Evolutionary conservation across 1,140 invertebrate species (phyloP).

Genomic region (Drosophila kepulauana): DNA sequence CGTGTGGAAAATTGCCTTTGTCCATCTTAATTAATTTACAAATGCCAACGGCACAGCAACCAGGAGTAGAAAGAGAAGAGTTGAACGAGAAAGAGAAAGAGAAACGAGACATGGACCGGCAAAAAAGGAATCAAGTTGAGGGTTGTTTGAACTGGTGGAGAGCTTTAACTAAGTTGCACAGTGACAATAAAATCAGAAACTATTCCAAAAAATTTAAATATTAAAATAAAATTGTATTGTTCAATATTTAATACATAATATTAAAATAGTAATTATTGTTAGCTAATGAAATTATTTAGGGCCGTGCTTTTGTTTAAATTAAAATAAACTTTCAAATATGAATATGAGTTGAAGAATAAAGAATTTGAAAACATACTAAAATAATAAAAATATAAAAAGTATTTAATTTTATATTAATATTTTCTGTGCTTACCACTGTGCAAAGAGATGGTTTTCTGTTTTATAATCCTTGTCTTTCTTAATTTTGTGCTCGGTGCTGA

Average conservation of each 20-base stretch:
- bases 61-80: not conserved
- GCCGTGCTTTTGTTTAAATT: no score
- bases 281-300: no score
- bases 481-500: slow-evolving; percentile 54
- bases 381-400: no score
- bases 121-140: slow-evolving; percentile 18
- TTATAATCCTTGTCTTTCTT: slow-evolving; percentile 75
- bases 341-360: no score
- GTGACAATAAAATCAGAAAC: slow-evolving; percentile 2
- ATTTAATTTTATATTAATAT: no score
- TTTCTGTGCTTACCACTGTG: slow-evolving; percentile 42
- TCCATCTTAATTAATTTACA: slow-evolving; percentile 79
- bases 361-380: no score
- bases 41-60: slow-evolving; percentile 34
- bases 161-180: slow-evolving; percentile 36
- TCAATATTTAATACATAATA: no score
- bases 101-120: not conserved
- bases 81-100: not conserved
- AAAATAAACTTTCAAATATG: no score
- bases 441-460: slow-evolving; percentile 16
- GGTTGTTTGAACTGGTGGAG: slow-evolving; percentile 30
- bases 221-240: not conserved
- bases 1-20: slow-evolving; percentile 69
- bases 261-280: no score
- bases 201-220: not conserved